A percentile compares a stretch with the other conserved stretches of the same genome.
Conservation (phyloP, 2,888 invertebrate species). For the Clusia tigrina region DNA sequence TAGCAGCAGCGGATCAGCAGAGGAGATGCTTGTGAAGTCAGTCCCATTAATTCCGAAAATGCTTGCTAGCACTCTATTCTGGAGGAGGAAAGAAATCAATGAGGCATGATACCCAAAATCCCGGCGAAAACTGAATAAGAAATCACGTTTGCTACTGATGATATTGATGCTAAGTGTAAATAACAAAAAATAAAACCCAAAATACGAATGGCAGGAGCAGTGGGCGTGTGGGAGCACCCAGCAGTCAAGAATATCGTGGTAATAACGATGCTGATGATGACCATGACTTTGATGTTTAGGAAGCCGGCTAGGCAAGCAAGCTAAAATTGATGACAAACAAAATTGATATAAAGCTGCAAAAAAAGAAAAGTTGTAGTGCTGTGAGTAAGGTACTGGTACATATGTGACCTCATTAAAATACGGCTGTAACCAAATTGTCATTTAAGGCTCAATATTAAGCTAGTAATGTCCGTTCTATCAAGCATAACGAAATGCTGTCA, state of each 20-base stretch:
- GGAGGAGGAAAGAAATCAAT: slow-evolving; percentile 48
- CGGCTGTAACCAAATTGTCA: too few relatives aligned
- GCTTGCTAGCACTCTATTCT: too few relatives aligned
- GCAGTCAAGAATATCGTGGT: not conserved
- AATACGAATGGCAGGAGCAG: not conserved
- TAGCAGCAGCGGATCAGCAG: too few relatives aligned
- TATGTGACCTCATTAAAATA: too few relatives aligned
- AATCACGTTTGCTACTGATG: slow-evolving; percentile 51
- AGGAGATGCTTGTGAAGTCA: slow-evolving; percentile 12
- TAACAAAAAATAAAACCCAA: not conserved
- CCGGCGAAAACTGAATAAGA: slow-evolving; percentile 43
- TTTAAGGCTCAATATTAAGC: too few relatives aligned
- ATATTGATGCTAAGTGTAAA: slow-evolving; percentile 15
- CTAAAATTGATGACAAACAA: not conserved
- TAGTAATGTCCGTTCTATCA: too few relatives aligned
- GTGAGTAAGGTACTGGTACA: too few relatives aligned
- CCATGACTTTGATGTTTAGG: not conserved
- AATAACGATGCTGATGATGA: not conserved
- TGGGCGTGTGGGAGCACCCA: not conserved
- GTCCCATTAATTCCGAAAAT: slow-evolving; percentile 45
- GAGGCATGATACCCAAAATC: slow-evolving; percentile 44
- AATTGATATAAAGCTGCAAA: slow-evolving; percentile 4
- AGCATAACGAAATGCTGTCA: too few relatives aligned
- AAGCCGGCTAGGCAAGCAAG: not conserved
- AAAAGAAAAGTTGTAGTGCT: not conserved